phyloP scores from a whole-genome alignment of 35 echinoderm and acorn worm genomes.

The Patiria miniata region DNA sequence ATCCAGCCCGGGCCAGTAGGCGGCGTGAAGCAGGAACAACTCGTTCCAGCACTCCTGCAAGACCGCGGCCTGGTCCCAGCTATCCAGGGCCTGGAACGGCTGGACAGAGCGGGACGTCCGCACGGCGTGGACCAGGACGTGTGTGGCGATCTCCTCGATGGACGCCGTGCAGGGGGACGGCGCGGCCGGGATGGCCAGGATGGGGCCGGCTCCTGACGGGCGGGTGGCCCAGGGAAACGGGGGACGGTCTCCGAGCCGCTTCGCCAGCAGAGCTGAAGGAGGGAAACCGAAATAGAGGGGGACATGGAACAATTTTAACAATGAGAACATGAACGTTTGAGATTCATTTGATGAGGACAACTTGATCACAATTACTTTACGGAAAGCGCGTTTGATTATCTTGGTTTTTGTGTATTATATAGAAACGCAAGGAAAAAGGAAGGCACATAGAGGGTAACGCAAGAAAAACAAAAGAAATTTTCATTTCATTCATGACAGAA shows the following conservation, averaged over 20 bases:
- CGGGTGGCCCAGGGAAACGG: constrained; percentile 14
- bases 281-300: neutral
- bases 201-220: constrained; percentile 39
- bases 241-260: constrained; percentile 8
- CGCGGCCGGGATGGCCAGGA: constrained; percentile 14
- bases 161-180: constrained; percentile 39
- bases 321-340: too few species aligned
- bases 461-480: too few species aligned
- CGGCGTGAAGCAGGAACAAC: constrained; percentile 87
- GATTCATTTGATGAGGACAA: too few species aligned
- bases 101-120: constrained; percentile 75
- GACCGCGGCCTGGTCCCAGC: constrained; percentile 67
- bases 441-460: too few species aligned
- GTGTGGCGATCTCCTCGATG: constrained; percentile 86
- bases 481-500: too few species aligned
- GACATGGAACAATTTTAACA: neutral
- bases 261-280: constrained; percentile 50
- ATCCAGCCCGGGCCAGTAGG: constrained; percentile 92
- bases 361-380: too few species aligned
- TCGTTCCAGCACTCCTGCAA: constrained; percentile 92
- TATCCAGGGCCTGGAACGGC: constrained; percentile 77
- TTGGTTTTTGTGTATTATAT: too few species aligned
- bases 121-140: constrained; percentile 71
- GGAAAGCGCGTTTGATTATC: too few species aligned
- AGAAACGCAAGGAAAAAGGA: too few species aligned